Percentiles rank a stretch among this genome's conserved stretches.
Conservation (phyloP, 2,797 vertebrate genomes). For the Coregonus suidteri region DNA sequence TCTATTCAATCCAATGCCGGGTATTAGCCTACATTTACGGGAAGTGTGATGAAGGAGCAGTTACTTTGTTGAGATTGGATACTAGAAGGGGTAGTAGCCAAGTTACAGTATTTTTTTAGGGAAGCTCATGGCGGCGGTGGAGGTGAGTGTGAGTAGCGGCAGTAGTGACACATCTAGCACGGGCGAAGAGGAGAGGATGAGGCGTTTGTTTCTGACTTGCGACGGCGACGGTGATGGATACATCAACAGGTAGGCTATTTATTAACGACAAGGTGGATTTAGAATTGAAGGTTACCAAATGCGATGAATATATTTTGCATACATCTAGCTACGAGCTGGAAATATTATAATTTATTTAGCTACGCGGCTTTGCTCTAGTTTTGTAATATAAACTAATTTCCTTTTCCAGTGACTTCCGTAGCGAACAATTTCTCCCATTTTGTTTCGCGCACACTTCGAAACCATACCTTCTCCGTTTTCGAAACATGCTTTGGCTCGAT, state of each 20-base stretch:
- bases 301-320: neutral
- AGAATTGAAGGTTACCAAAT: neutral
- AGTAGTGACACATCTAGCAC: slow-evolving; percentile 80
- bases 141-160: slow-evolving; percentile 61
- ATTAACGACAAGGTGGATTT: neutral
- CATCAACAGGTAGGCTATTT: slow-evolving; percentile 77
- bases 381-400: too few species aligned
- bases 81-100: neutral
- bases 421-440: too few species aligned
- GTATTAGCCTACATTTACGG: neutral
- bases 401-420: too few species aligned
- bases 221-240: slow-evolving; percentile 82
- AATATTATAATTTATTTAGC: neutral
- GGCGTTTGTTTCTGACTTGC: slow-evolving; percentile 81
- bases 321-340: neutral
- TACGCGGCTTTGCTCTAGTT: too few species aligned
- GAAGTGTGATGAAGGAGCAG: neutral
- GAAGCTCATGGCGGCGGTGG: slow-evolving; percentile 75
- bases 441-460: too few species aligned
- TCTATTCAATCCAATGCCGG: neutral
- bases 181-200: slow-evolving; percentile 79
- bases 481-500: too few species aligned
- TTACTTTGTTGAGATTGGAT: slow-evolving; percentile 1
- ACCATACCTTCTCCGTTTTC: too few species aligned
- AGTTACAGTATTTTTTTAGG: slow-evolving; percentile 23